Base-by-base conservation (phyloP, 37 sponge, comb jelly and placozoan genomes). In the Oscarella lobularis region DNA sequence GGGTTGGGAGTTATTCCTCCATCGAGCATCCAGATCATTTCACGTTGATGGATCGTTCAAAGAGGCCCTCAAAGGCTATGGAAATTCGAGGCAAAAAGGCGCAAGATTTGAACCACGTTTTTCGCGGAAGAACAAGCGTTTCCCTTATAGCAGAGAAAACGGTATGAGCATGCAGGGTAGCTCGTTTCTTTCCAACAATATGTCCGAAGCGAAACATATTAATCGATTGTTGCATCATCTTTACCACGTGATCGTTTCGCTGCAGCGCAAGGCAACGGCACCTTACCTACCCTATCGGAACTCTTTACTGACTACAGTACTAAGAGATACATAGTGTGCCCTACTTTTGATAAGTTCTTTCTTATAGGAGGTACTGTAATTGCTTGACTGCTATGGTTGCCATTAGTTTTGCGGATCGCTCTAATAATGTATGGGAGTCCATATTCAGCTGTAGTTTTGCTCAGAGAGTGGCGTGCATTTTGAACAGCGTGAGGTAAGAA, bases 351-450 rank as follows among this genome's bases (percentile, higher is more conserved):
- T 39, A 1, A 35, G 2, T 36, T 38, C 27, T 14, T 30, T 20
- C 33, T 1, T 65, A 4, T 60, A 88, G 89, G 94, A 67, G 94
- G n/a, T n/a, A n/a, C n/a, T n/a, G 94, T 0, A 92, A 92, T 80
- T 92, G 94, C 67, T 75, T 83, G 38, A 92, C 94, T 3, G 84
- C 84, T 27, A 92, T 92, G 94, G 81, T 92, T 71, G 90, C 94
- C 6, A 86, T 87, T 5, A n/a, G 88, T 9, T 92, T 89, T 30
- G 73, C 72, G 1, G 87, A 92, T 40, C 83, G 78, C 67, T 31
- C 0, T n/a, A n/a, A n/a, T 33, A 89, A 92, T 55, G 38, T 92
- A 2, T 60, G 76, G 69, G 94, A 92, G 80, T 79, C 87, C 33
- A 81, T 92, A 36, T 92, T 89, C 55, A 89, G 89, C 3, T 83